Base-by-base conservation (phyloP, 2,888 invertebrate species). In the Parnassius mnemosyne region DNA sequence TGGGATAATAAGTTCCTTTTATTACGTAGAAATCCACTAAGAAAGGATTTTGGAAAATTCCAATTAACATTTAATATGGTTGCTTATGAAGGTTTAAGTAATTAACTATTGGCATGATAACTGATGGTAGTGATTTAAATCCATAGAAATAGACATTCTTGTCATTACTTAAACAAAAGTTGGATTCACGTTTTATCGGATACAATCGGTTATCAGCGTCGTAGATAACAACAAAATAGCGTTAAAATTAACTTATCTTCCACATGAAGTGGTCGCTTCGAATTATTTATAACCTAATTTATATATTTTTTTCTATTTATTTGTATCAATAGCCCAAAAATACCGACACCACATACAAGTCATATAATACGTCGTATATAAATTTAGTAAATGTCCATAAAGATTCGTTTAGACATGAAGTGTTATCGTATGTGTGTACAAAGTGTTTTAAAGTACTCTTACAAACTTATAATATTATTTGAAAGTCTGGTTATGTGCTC, bases 141-240 rank as follows among this genome's bases (percentile, higher is more conserved):
- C 34, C 34, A 34, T 34, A 3, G 3, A 1, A 34, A 34, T 34
- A n/a, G n/a, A 3, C n/a, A 57, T 42, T 50, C 57, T 51, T 43
- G 20, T 3, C 10, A 55, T n/a, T n/a, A 50, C 11, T 55, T 34
- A 60, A 51, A 12, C 55, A 47, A 56, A 43, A 63, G 44, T 12
- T 47, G 52, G 42, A 61, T 51, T 51, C 49, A 16, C 52, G 11
- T 25, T 2, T 52, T 60, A 59, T 63, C 63, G 52, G 51, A 50
- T 50, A 55, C 51, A 50, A 62, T 62, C 57, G 47, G 34, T 62
- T 62, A 62, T 62, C 62, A 62, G 62, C n/a, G 10, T 12, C 16
- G 44, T 57, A 57, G 62, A 62, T 62, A 25, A 61, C 52, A 61
- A 13, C 53, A 53, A 56, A 62, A 62, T 43, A 50, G 7, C 49